Base-by-base conservation (phyloP, 2,113 vertebrate genomes). In the Pangasianodon hypophthalmus region DNA sequence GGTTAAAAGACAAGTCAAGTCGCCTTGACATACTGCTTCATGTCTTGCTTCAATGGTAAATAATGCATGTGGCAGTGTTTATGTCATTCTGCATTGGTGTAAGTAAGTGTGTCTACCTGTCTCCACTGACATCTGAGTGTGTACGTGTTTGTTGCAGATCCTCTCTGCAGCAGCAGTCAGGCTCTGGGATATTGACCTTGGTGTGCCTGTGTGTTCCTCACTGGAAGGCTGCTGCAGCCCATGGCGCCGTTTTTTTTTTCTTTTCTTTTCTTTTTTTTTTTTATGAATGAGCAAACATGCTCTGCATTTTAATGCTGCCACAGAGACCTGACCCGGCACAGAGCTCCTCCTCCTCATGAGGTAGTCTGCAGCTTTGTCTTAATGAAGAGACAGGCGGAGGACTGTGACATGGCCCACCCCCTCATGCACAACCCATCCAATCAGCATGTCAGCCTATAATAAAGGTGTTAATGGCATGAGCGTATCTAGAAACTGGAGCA, bases 211-310 rank as follows among this genome's bases (percentile, higher is more conserved):
- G 86, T 91, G 81, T 90, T 89, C 86, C 88, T 85, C 86, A 81
- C 62, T 87, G 71, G 58, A 67, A 90, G 54, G 75, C 84, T 91
- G 91, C 88, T 84, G 86, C 84, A 91, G 86, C 86, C 73, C 54
- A 86, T 84, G 58, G 80, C 58, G 19, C 85, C 69, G 26, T 89
- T 90, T 90, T 80, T 75, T 14, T 32, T 37, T 4, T 18, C 0
- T 73, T 44, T 50, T 41, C 54, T 32, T 52, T 16, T 52, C 3
- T 16, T n/a, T 16, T 3, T 37, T 13, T 87, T 46, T 79, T 87
- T 87, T 87, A 91, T 91, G 91, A 91, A 91, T 90, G 88, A 91
- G 82, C 81, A 91, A 91, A 90, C 88, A 90, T 85, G 86, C 88
- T 91, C 81, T 37, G 88, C 81, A 90, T 91, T 91, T 77, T 91